A percentile compares a stretch with the other conserved stretches of the same genome.
Conservation (phyloP, 1,140 invertebrate genomes). For the Lepidostoma basale region DNA sequence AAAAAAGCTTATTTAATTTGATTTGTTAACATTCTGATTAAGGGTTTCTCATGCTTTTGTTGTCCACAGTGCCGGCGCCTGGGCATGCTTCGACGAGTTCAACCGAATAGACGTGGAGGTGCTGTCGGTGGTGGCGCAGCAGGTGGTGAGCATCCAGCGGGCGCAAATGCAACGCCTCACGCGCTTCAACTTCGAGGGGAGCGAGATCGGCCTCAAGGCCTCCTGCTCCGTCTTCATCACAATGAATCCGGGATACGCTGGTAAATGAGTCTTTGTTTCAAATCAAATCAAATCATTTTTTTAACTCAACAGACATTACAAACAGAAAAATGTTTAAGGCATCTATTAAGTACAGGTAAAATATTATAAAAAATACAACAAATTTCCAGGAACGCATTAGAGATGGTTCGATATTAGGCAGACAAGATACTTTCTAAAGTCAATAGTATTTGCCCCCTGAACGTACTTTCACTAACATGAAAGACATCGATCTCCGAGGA, state of each 20-base stretch:
- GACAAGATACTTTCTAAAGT: no score
- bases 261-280: slow-evolving; percentile 49
- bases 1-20: no score
- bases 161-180: slow-evolving; percentile 56
- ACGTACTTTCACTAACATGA: no score
- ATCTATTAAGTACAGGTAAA: no score
- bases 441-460: no score
- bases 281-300: not conserved
- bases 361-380: no score
- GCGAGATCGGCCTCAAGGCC: slow-evolving; percentile 78
- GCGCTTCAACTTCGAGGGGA: slow-evolving; percentile 85
- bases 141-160: slow-evolving; percentile 77
- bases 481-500: no score
- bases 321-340: no score
- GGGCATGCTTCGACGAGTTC: slow-evolving; percentile 96
- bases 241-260: slow-evolving; percentile 93
- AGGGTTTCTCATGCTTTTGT: not conserved
- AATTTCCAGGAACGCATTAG: no score
- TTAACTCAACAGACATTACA: not conserved
- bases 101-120: slow-evolving; percentile 93
- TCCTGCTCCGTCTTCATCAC: slow-evolving; percentile 90
- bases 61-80: slow-evolving; percentile 71
- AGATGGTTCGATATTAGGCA: no score
- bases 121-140: slow-evolving; percentile 81
- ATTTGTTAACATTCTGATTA: not conserved